Percentiles rank a stretch among this genome's conserved stretches.
These are phyloP conservation scores for Tyto alba DNA, from an alignment of 2,113 vertebrate species.

Conservation along the genomic window DNA sequence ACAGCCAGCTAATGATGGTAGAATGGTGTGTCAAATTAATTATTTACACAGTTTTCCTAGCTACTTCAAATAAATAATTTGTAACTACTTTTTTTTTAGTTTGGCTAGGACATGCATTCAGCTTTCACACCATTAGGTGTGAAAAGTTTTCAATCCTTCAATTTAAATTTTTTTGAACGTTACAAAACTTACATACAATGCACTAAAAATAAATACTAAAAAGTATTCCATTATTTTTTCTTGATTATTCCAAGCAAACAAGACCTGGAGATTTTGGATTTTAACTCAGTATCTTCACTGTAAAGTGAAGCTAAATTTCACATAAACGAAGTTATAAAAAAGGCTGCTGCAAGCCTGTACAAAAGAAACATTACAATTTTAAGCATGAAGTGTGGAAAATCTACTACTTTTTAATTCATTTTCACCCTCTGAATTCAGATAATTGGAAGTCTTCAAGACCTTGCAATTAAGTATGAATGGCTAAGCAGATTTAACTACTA, in stretches of 20 bases:
- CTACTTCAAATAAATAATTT: neutral
- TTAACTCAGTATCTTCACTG: neutral
- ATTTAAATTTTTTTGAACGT: neutral
- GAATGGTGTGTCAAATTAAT: neutral
- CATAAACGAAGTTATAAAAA: neutral
- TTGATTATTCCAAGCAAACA: neutral
- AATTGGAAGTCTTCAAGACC: slow-evolving; percentile 16
- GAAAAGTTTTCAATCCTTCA: neutral
- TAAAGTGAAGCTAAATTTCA: neutral
- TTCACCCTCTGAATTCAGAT: slow-evolving; percentile 12
- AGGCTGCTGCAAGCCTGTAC: neutral
- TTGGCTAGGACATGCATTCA: neutral
- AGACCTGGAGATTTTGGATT: neutral
- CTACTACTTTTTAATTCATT: slow-evolving; percentile 8
- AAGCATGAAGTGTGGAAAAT: neutral
- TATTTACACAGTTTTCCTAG: neutral
- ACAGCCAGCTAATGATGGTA: neutral
- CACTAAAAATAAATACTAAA: neutral
- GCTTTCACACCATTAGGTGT: neutral
- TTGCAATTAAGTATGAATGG: neutral
- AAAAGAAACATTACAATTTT: neutral
- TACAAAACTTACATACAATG: neutral
- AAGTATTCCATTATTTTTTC: neutral
- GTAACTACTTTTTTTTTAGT: neutral
- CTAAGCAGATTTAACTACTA: slow-evolving; percentile 1